A percentile compares a stretch with the other conserved stretches of the same genome.
Conservation (phyloP, 2,113 vertebrate species). For the Trinectes maculatus region DNA sequence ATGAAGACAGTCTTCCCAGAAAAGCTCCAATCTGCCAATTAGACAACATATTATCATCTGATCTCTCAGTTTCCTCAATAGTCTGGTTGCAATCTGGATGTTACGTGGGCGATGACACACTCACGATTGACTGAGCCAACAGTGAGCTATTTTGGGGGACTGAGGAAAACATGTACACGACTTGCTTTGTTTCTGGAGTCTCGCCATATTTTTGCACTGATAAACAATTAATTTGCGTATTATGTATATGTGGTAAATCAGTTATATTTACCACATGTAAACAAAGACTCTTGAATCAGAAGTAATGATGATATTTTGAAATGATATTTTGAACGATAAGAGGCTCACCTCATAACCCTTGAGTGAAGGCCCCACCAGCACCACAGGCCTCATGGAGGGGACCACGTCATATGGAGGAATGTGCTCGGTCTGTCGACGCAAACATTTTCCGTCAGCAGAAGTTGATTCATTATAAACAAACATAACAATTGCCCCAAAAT, state of each 20-base stretch:
- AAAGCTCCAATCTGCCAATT: slow-evolving; percentile 33
- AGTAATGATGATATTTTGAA: too few species aligned
- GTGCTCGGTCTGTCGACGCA: slow-evolving; percentile 87
- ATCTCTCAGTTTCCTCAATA: slow-evolving; percentile 42
- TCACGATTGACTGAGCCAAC: slow-evolving; percentile 30
- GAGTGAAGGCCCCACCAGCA: slow-evolving; percentile 94
- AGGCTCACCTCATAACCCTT: slow-evolving; percentile 93
- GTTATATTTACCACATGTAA: too few species aligned
- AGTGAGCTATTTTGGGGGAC: slow-evolving; percentile 39
- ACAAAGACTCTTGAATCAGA: too few species aligned
- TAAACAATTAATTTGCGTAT: background rate
- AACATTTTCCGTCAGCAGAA: slow-evolving; percentile 5
- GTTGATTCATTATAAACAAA: slow-evolving; percentile 10
- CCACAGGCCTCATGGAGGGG: slow-evolving; percentile 96
- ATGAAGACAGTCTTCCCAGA: background rate
- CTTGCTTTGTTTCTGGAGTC: slow-evolving; percentile 11
- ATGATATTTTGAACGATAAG: background rate
- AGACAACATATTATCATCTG: slow-evolving; percentile 53
- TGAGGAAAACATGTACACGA: background rate
- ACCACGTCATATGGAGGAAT: slow-evolving; percentile 94
- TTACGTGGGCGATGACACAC: slow-evolving; percentile 44
- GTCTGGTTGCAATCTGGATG: slow-evolving; percentile 49
- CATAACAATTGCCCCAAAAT: background rate
- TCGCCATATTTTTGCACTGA: background rate
- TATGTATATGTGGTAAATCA: too few species aligned